Evolutionary conservation across 64 coral and sea anemone species (phyloP), one percentile per base, ranked within the genome.

Genomic region (Porites lutea): DNA sequence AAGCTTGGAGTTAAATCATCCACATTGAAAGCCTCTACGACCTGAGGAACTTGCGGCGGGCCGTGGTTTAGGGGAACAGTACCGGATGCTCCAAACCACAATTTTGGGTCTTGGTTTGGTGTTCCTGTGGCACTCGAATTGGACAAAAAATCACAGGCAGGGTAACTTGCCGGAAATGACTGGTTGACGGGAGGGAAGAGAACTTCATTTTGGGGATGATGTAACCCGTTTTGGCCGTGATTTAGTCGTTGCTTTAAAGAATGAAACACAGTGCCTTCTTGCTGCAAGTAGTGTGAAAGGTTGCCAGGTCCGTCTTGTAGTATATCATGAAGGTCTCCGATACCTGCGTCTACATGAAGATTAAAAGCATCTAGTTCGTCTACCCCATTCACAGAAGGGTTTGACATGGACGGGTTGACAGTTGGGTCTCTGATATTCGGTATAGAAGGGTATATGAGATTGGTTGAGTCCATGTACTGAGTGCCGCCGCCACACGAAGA

Each of bases 1-100:
- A 84, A 51, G 62, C 59, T 84, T 22, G 81, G 81, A 20, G 62
- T 84, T 5, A 84, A 46, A 10, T 84, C 81, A 84, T 84, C 81
- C 7, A 84, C 81, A 8, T 47, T 84, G 67, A 68, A 50, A 18
- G 69, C 46, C 3, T 84, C 81, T 12, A 52, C 63, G 27, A 69
- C 64, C 63, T 19, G 61, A 51, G 81, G 63, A 62, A 62, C 4
- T 7, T 66, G 47, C 18, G 64, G 47, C 18, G 64, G 0, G 63
- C 69, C 52, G 13, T 50, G 81, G 69, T n/a, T 68, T 3, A 64
- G 43, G 3, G 65, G 61, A 51, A 45, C 19, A 5, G 62, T 18
- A 18, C 48, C 19, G n/a, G 78, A 11, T 37, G 78, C 59, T 44
- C 53, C 57, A 51, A 48, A 65, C 81, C 81, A 84, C 81, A 68